Base-by-base conservation (phyloP, 2,797 vertebrate species). In the Phrynocephalus forsythii region DNA sequence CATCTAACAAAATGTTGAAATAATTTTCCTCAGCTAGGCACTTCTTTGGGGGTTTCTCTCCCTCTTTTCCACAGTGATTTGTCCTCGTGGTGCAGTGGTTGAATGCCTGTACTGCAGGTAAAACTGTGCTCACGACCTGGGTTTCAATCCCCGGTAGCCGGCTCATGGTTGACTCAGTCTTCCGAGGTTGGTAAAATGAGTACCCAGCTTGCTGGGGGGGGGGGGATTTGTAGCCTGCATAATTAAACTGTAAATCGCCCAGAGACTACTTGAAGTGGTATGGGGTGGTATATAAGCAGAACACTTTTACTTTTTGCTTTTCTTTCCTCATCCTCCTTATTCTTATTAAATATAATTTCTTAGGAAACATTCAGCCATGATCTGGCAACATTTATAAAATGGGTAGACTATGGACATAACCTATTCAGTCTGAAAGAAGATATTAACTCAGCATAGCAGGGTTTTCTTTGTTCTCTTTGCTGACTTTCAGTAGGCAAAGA, bases 401-500 rank as follows among this genome's bases (percentile, higher is more conserved):
- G 20, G 18, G 20, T 52, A 28, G 28, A 52, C 38, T 67, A 6
- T 67, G 38, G 50, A 10, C 33, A n/a, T 52, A 22, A n/a, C 33
- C 60, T 69, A 11, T 15, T 6, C 69, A 63, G 22, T 86, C 11
- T 81, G 50, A 63, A 63, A 60, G 16, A 81, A 81, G 28, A 44
- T 6, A 33, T 85, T 30, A 52, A 68, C 63, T 52, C 28, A 78
- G 52, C 28, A 18, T 48, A 8, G 52, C 52, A 48, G 3, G 18
- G 26, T 22, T 26, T 26, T 44, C 16, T 69, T 63, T 87, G 33
- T 48, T 73, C 1, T 1, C 0, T 0, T 1, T 56, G 33, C 0
- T 63, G 68, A 81, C 1, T 75, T 92, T 84, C 82, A 87, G 26
- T 78, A 26, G 75, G 5, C 52, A 72, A 30, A 60, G 30, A 24